Evolutionary conservation across 1,140 invertebrate species (phyloP), one percentile per base, ranked within the genome.

Genomic region (Halyomorpha halys): DNA sequence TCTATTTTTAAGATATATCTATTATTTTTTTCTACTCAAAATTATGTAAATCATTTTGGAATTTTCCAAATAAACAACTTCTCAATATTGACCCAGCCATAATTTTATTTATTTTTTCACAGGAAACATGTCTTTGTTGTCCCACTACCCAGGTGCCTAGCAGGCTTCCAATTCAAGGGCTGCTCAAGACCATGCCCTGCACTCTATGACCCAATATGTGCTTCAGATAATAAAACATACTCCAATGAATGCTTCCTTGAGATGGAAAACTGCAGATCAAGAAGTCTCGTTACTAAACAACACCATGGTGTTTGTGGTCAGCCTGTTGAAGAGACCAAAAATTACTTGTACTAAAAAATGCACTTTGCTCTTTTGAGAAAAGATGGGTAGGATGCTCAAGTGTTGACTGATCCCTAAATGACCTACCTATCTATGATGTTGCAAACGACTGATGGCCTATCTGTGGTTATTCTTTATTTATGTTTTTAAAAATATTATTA

Each of bases 201-300:
- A 0, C 86, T 89, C 64, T 91, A 90, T 72, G 88, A 94, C 71
- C 91, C 90, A 0, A 87, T 94, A 14, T 97, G 93, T 74, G 92
- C 89, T 19, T 87, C 85, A 1, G 91, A 97, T 72, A 83, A 83
- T 47, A 89, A 87, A 76, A 94, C 90, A 0, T 96, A 96, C 80
- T 86, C 86, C 69, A 96, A 96, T 74, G 86, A 86, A 68, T 97
- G 94, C 73, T 94, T 95, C 80, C 79, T 96, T 68, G 85, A 90
- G 73, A 87, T 92, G 72, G 89, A 92, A 76, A 91, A 89, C 69
- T 94, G 91, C 72, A 81, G 88, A 70, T 88, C 87, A 65, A 82
- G 86, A 77, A 83, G 79, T 65, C 72, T 82, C 60, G 82, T 86
- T 8, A 76, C 76, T 27, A 80, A 84, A 69, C 81, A 80, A 65